A percentile compares a stretch with the other conserved stretches of the same genome.
Evolutionary conservation across 64 coral and sea anemone genomes (phyloP).

Genomic region (Pocillopora damicornis): DNA sequence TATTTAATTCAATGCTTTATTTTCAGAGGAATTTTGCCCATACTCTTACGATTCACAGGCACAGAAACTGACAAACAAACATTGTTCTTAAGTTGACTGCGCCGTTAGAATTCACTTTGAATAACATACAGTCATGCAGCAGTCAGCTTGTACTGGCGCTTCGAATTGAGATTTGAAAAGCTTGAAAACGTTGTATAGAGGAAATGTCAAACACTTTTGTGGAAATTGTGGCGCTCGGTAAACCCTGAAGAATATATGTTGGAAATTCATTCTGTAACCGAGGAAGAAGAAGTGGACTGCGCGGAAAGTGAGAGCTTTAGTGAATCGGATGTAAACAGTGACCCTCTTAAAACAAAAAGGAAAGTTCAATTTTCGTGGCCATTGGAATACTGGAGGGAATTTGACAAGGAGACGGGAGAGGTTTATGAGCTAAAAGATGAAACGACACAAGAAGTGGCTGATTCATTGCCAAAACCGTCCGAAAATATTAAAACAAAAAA

Average conservation of each 20-base stretch:
- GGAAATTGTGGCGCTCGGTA: neutral
- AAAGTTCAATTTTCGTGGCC: slow-evolving; percentile 65
- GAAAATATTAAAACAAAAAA: neutral
- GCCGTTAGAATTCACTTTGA: too few relatives aligned
- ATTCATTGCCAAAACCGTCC: neutral
- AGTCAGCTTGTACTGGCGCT: too few relatives aligned
- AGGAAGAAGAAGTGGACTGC: neutral
- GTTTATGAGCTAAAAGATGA: neutral
- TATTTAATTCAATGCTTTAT: too few relatives aligned
- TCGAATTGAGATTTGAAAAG: too few relatives aligned
- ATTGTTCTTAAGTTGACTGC: too few relatives aligned
- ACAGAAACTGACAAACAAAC: too few relatives aligned
- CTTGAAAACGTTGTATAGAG: too few relatives aligned
- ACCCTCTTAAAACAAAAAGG: slow-evolving; percentile 3
- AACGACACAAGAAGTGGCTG: neutral
- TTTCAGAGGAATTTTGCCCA: too few relatives aligned
- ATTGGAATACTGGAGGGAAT: slow-evolving; percentile 75
- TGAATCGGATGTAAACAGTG: neutral
- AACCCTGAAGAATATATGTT: neutral
- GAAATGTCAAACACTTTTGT: neutral
- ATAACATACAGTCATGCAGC: too few relatives aligned
- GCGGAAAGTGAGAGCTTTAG: neutral
- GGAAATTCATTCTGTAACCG: neutral
- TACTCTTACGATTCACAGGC: too few relatives aligned
- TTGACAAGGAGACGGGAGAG: slow-evolving; percentile 57